phyloP scores from a whole-genome alignment of 2,797 vertebrate species.

The Geotria australis region DNA sequence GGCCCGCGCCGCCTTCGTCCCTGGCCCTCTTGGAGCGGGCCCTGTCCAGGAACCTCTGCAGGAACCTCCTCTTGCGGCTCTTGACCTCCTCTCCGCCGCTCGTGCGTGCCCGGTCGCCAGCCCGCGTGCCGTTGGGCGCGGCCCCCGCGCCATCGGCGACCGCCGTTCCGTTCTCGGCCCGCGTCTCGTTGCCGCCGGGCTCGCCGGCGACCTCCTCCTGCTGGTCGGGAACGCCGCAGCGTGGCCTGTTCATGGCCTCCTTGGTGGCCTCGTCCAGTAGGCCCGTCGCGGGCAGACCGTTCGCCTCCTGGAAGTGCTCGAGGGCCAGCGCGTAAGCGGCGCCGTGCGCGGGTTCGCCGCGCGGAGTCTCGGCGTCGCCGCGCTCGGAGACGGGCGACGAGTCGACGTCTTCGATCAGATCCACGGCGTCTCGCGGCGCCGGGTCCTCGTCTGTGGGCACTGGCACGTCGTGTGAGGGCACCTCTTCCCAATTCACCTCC shows the following conservation, averaged over 20 bases:
- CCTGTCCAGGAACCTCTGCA: too few species aligned
- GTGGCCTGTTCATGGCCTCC: conserved; percentile 4
- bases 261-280: conserved; percentile 5
- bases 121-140: too few species aligned
- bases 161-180: too few species aligned
- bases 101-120: too few species aligned
- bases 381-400: not conserved
- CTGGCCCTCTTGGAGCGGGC: too few species aligned
- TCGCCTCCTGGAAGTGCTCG: conserved; percentile 5
- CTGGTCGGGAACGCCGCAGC: conserved; percentile 5
- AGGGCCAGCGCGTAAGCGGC: conserved; percentile 2
- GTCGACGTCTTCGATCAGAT: conserved; percentile 2
- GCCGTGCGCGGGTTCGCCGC: not conserved
- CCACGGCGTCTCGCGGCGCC: conserved; percentile 3
- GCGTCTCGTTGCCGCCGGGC: too few species aligned
- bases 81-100: too few species aligned
- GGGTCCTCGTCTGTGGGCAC: conserved; percentile 1
- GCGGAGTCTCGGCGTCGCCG: not conserved
- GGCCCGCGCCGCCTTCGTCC: too few species aligned
- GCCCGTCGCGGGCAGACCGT: conserved; percentile 3
- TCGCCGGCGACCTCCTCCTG: not conserved
- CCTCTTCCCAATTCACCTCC: conserved; percentile 4
- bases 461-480: conserved; percentile 1
- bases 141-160: too few species aligned
- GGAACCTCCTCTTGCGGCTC: too few species aligned